Evolutionary conservation across 2,113 vertebrate genomes (phyloP).

Genomic region (Chloroceryle aenea): DNA sequence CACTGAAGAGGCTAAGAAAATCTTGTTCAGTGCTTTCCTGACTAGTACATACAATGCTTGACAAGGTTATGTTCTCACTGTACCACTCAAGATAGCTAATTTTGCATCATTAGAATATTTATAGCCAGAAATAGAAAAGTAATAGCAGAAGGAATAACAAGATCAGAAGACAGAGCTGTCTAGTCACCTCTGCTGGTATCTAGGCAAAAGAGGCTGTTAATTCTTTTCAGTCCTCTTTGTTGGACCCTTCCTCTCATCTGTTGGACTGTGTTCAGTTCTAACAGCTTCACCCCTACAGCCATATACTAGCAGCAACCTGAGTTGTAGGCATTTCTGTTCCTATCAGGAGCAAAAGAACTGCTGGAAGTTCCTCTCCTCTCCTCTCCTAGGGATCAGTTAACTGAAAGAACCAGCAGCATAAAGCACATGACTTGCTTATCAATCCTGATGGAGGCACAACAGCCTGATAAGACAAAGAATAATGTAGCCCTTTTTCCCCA

Average conservation of each 20-base stretch:
- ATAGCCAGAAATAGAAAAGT: background rate
- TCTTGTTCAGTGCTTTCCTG: background rate
- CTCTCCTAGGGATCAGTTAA: background rate
- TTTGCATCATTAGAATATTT: background rate
- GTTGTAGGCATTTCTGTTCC: background rate
- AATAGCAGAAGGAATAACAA: background rate
- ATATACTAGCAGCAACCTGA: background rate
- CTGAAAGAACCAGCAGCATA: background rate
- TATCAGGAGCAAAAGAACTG: background rate
- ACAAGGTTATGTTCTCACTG: conserved; percentile 40
- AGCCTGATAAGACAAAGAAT: fast-evolving
- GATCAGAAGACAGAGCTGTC: background rate
- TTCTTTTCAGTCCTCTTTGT: background rate
- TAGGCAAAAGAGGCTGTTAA: background rate
- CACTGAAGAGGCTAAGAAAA: background rate
- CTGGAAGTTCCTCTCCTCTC: background rate
- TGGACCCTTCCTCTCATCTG: background rate
- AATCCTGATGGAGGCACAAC: background rate
- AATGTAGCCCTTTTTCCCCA: fast-evolving
- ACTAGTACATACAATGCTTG: conserved; percentile 1
- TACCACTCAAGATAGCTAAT: background rate
- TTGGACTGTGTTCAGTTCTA: background rate
- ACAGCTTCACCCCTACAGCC: background rate
- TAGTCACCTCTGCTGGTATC: background rate
- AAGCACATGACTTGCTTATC: background rate